phyloP scores from a whole-genome alignment of 2,797 vertebrate genomes.

The Clarias pachynema region DNA sequence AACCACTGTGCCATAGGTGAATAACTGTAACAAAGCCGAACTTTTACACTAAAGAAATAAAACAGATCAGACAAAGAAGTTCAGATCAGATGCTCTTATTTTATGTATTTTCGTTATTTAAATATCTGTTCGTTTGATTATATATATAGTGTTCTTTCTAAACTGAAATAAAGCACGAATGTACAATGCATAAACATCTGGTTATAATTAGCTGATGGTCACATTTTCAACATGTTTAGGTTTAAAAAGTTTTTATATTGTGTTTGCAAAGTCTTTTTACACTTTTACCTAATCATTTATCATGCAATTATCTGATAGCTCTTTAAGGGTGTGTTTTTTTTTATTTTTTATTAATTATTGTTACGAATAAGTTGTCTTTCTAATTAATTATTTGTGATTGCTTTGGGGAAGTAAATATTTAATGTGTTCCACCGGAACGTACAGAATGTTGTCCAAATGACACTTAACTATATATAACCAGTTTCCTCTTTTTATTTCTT shows the following conservation, averaged over 20 bases:
- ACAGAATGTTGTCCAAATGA: neutral
- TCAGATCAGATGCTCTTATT: constrained; percentile 30
- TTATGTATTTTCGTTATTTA: constrained; percentile 43
- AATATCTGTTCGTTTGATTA: neutral
- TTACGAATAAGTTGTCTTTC: neutral
- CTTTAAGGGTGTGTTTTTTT: neutral
- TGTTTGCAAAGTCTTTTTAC: neutral
- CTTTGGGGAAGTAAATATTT: neutral
- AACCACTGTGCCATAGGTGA: constrained; percentile 52
- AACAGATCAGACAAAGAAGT: constrained; percentile 17
- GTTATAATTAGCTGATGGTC: neutral
- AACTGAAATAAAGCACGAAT: neutral
- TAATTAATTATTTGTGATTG: neutral
- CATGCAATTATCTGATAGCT: neutral
- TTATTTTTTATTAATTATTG: neutral
- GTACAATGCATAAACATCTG: neutral
- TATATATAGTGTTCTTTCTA: neutral
- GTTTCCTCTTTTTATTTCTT: neutral
- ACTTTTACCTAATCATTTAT: constrained; percentile 10
- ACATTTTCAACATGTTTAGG: neutral
- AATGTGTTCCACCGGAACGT: neutral
- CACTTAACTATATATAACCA: neutral
- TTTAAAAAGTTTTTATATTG: neutral
- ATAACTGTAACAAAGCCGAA: constrained; percentile 14
- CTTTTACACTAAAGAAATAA: constrained; percentile 40